phyloP scores from a whole-genome alignment of 2,113 vertebrate genomes.

The Mobula birostris region DNA sequence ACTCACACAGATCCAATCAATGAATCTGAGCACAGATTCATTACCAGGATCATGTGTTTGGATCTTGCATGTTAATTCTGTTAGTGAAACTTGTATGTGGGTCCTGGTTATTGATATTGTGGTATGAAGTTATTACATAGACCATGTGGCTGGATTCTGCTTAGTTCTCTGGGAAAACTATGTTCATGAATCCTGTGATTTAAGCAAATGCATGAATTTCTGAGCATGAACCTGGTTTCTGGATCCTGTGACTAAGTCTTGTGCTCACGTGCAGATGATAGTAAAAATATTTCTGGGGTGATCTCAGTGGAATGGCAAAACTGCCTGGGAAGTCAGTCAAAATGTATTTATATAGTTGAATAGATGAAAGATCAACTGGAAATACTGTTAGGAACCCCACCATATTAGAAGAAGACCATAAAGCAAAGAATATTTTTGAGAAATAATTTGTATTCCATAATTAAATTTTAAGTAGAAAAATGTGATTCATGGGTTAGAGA shows the following conservation, averaged over 20 bases:
- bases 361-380: not conserved
- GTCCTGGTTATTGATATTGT: not conserved
- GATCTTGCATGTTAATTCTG: not conserved
- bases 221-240: not conserved
- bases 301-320: not conserved
- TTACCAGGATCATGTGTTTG: not conserved
- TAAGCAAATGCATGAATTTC: not conserved
- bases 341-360: not conserved
- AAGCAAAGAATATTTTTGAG: not conserved
- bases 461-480: not conserved
- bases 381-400: not conserved
- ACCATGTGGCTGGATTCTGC: not conserved
- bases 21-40: too few relatives aligned
- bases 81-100: not conserved
- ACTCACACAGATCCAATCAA: too few relatives aligned
- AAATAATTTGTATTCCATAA: not conserved
- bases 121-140: not conserved
- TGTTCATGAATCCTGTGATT: not conserved
- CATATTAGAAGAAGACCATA: not conserved
- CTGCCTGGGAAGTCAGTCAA: not conserved
- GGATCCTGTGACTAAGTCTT: not conserved
- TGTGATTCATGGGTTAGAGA: not conserved
- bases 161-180: too few relatives aligned
- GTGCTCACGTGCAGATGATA: not conserved
- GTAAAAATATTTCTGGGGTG: not conserved